These are phyloP conservation scores for Mantis religiosa DNA, from an alignment of 2,888 invertebrate species.

Conservation along the genomic window DNA sequence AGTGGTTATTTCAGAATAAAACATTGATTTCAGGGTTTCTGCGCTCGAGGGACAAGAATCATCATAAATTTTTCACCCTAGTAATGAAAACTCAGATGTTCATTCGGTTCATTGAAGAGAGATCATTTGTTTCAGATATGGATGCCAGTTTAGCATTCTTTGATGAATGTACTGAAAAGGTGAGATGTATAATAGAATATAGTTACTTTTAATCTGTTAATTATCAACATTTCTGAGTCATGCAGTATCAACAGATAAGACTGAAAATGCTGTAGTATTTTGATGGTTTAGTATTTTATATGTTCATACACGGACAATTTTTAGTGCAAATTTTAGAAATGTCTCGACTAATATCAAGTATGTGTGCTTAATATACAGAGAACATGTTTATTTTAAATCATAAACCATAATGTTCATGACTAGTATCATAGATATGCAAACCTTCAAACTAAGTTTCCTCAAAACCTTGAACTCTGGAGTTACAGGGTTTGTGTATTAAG, in stretches of 20 bases:
- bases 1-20: neutral
- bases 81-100: slow-evolving; percentile 96
- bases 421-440: no score
- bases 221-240: no score
- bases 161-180: slow-evolving; percentile 91
- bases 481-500: no score
- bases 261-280: no score
- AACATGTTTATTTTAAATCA: no score
- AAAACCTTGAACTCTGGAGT: no score
- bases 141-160: slow-evolving; percentile 95
- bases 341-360: no score
- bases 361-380: no score
- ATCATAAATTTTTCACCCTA: slow-evolving; percentile 80
- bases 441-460: no score
- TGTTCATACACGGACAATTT: neutral
- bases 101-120: slow-evolving; percentile 96
- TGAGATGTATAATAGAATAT: slow-evolving; percentile 37
- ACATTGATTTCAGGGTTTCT: slow-evolving; percentile 57
- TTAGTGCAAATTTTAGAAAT: neutral
- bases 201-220: neutral
- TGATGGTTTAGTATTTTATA: neutral
- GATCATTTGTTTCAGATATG: slow-evolving; percentile 97
- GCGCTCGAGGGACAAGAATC: slow-evolving; percentile 81
- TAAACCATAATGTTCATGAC: no score
- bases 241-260: no score